Evolutionary conservation across 2,113 vertebrate genomes (phyloP).

Genomic region (Chlorodrepanis virens): DNA sequence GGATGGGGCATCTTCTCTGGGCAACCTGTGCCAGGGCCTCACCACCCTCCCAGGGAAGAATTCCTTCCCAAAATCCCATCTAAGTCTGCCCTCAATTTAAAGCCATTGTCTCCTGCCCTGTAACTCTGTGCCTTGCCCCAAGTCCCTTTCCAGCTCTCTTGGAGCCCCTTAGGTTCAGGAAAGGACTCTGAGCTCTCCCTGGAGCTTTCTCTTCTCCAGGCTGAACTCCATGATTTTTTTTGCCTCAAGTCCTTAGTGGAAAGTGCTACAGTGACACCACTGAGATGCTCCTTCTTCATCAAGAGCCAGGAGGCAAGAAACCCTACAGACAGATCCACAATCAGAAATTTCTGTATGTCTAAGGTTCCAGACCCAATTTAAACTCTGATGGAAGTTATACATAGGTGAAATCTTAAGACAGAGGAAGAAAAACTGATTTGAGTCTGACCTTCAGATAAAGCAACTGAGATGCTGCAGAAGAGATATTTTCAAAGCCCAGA

Average conservation of each 20-base stretch:
- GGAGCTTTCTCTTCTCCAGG: neutral
- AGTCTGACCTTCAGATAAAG: fast-evolving
- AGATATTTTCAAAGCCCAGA: neutral
- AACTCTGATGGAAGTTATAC: neutral
- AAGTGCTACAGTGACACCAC: neutral
- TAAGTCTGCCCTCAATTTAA: neutral
- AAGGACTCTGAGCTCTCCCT: neutral
- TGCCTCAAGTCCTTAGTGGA: neutral
- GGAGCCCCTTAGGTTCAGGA: neutral
- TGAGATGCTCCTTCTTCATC: neutral
- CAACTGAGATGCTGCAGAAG: neutral
- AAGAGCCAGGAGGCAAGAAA: neutral
- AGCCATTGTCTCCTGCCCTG: neutral
- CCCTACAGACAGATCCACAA: neutral
- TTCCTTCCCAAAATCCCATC: neutral
- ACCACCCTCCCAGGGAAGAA: fast-evolving
- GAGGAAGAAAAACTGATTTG: neutral
- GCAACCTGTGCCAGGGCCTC: fast-evolving
- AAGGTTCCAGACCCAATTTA: neutral
- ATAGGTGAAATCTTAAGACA: neutral
- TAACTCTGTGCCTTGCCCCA: neutral
- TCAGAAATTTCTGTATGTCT: neutral
- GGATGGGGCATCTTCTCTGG: neutral
- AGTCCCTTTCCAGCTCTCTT: neutral
- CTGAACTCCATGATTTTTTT: neutral